Base-by-base conservation (phyloP, 2,113 vertebrate genomes). In the Vulpes ferrilata region DNA sequence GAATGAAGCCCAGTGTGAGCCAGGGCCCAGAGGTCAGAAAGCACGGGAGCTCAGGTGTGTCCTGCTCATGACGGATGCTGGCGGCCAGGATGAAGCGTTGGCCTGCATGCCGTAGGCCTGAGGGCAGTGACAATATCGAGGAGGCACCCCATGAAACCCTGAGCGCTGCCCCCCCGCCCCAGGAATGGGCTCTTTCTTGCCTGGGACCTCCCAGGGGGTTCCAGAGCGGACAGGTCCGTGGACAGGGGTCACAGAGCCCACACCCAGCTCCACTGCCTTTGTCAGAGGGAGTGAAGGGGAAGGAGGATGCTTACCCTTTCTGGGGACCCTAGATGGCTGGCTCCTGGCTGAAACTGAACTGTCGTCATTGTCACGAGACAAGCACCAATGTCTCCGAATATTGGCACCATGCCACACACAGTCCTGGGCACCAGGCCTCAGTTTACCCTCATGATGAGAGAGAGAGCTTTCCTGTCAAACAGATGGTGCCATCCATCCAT, bases 1-100 rank as follows among this genome's bases (percentile, higher is more conserved):
- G 20, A 13, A 17, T 2, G 82, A 55, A n/a, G 79, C 43, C 59
- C 51, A 55, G 73, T 67, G 9, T 5, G 35, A 73, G 19, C 16
- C 25, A 17, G 82, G 38, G 11, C 11, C 2, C 0, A 5, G 55
- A 12, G 17, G 32, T 22, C 27, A 55, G 48, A 57, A 62, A 25
- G 22, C 1, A 0, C 0, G 32, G 32, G 12, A 0, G 7, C 11
- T 10, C 2, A 0, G 16, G 35, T 11, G 35, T 3, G 3, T 15
- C 30, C 59, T 60, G 51, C 32, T 71, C 84, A 11, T 1, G 1
- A 17, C 5, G 27, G 83, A 53, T 22, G 60, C 17, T 30, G 17
- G 84, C 3, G 76, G 25, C 60, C 43, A 20, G 71, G 35, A 13
- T 0, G 48, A 32, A 23, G 71, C 10, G 3, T 0, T 0, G 7